Evolutionary conservation across 2,113 vertebrate genomes (phyloP).

Genomic region (Entelurus aequoreus): DNA sequence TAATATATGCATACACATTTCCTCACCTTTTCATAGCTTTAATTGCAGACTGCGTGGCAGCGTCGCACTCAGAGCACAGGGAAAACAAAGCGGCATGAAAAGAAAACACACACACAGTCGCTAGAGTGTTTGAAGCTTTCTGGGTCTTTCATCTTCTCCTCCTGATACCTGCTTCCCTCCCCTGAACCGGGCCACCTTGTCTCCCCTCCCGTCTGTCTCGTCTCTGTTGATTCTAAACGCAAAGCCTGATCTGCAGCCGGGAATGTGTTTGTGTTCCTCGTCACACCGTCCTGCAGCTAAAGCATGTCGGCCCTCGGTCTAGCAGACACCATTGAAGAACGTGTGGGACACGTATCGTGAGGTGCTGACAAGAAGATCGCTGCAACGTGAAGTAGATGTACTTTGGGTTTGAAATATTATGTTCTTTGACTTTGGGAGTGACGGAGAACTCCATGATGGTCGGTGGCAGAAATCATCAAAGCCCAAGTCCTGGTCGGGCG

Average conservation of each 20-base stretch:
- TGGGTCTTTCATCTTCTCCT: constrained; percentile 67
- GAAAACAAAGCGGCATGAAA: constrained; percentile 72
- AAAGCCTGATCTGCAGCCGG: constrained; percentile 49
- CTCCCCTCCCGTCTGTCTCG: constrained; percentile 34
- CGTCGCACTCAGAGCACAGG: constrained; percentile 48
- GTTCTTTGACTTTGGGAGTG: background rate
- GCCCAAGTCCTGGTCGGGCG: constrained; percentile 10
- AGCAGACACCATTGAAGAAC: background rate
- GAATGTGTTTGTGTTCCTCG: constrained; percentile 21
- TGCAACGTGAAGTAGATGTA: background rate
- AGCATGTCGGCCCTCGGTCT: background rate
- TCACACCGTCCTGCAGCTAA: background rate
- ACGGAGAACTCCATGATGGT: background rate
- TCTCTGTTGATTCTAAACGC: constrained; percentile 61
- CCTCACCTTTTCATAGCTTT: constrained; percentile 71
- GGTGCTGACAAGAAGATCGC: background rate
- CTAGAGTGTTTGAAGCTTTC: constrained; percentile 62
- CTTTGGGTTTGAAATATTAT: background rate
- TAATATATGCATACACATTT: constrained; percentile 7
- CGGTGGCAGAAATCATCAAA: constrained; percentile 20
- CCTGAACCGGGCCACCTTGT: constrained; percentile 48
- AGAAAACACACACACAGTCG: constrained; percentile 50
- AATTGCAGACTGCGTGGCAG: constrained; percentile 72
- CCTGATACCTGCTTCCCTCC: constrained; percentile 56
- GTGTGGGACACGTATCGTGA: background rate